Conservation (phyloP, 2,888 invertebrate genomes). For the Thysanoteuthis rhombus region DNA sequence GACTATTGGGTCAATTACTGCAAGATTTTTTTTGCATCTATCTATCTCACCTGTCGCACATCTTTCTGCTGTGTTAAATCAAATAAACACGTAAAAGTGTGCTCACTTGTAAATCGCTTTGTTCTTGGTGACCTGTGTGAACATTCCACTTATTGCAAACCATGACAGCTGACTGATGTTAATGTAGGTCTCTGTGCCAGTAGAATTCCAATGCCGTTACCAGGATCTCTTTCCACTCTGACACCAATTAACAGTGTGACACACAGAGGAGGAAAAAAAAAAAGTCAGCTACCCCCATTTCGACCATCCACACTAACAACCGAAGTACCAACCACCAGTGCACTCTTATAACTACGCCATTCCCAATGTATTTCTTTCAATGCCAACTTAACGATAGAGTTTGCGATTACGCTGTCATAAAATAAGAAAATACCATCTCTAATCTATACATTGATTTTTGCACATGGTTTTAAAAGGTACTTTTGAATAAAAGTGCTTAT, state of each 20-base stretch:
- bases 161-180: neutral
- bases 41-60: no score
- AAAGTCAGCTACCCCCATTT: neutral
- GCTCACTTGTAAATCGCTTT: neutral
- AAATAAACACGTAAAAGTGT: neutral
- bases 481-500: no score
- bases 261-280: neutral
- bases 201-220: no score
- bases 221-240: neutral
- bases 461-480: no score
- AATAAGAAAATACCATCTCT: no score
- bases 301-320: neutral
- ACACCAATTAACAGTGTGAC: neutral
- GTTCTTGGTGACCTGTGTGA: neutral
- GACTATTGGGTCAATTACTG: no score
- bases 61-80: no score
- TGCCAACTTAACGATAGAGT: neutral
- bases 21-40: no score
- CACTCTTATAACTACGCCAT: neutral
- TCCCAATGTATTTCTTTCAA: neutral
- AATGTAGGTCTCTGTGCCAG: neutral
- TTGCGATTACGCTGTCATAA: neutral
- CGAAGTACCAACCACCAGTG: neutral
- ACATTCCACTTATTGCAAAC: neutral
- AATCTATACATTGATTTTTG: no score